Evolutionary conservation across 2,113 vertebrate genomes (phyloP), one percentile per base, ranked within the genome.

Genomic region (Sebastes schlegelii): DNA sequence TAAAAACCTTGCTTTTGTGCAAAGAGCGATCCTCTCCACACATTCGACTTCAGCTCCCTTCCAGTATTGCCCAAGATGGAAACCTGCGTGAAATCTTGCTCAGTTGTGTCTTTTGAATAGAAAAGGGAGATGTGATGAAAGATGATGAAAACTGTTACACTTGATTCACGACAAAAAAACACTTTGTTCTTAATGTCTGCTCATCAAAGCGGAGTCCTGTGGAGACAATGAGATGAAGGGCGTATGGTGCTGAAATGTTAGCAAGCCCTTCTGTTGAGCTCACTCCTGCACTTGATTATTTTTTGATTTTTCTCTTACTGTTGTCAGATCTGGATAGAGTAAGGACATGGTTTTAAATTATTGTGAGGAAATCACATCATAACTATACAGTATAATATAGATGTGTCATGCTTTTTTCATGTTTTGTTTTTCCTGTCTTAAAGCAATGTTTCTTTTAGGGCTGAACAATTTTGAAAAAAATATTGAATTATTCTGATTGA

Each of bases 41-140:
- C 46, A 48, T 80, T 79, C 21, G 58, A 54, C 58, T 71, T 52
- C n/a, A 69, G 42, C 69, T 78, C 49, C 60, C 65, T 52, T n/a
- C 23, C 7, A 9, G 21, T 87, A 7, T 74, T 26, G 14, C 66
- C 45, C 26, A 62, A n/a, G 62, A 17, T 19, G 34, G 77, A 66
- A 40, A 12, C 55, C 17, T 23, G 6, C 51, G 34, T 57, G 67
- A 80, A 85, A 70, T 61, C 67, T 54, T 34, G 19, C 71, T 65
- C 13, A 14, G 61, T 51, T 66, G 49, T 60, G 69, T 71, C 49
- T 49, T 42, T 57, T 54, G 64, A 70, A 74, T 55, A 64, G 40
- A 74, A 49, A 72, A 52, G 4, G 6, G 21, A 72, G 58, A 66
- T 81, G 58, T 79, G 89, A 88, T 87, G 76, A 86, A 76, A 91